A percentile compares a stretch with the other conserved stretches of the same genome.
These are phyloP conservation scores for Drosophila seclusa DNA, from an alignment of 2,888 invertebrate genomes.

Conservation along the genomic window DNA sequence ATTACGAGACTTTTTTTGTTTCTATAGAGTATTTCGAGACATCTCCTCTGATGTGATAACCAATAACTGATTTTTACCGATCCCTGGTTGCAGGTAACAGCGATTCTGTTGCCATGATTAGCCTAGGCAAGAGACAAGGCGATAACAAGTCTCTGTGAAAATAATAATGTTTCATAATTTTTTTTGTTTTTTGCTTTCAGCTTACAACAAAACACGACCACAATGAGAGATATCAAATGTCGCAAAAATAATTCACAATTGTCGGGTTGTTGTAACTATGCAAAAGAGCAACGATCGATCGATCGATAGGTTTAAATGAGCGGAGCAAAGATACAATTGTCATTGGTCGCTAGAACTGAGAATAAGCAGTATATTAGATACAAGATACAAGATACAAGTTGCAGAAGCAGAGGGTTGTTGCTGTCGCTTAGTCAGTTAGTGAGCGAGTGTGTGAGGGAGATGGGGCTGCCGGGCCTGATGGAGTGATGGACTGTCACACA, in stretches of 20 bases:
- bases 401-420: slow-evolving; percentile 37
- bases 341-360: slow-evolving; percentile 66
- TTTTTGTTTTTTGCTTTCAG: slow-evolving; percentile 27
- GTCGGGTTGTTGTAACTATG: slow-evolving; percentile 58
- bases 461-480: slow-evolving; percentile 30
- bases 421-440: slow-evolving; percentile 4
- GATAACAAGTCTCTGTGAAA: slow-evolving; percentile 30
- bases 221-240: slow-evolving; percentile 73
- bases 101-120: slow-evolving; percentile 18
- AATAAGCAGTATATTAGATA: slow-evolving; percentile 32
- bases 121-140: slow-evolving; percentile 12
- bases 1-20: not conserved
- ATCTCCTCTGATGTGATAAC: too few species aligned
- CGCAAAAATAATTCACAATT: slow-evolving; percentile 70
- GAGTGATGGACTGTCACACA: slow-evolving; percentile 41
- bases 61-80: not conserved
- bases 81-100: not conserved
- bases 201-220: slow-evolving; percentile 59
- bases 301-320: slow-evolving; percentile 16
- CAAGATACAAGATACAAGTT: slow-evolving; percentile 39
- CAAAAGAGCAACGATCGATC: slow-evolving; percentile 73
- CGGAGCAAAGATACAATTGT: slow-evolving; percentile 42
- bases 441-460: slow-evolving; percentile 8
- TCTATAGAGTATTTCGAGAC: not conserved
- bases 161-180: slow-evolving; percentile 64